These are phyloP conservation scores for Macrotis lagotis DNA, from an alignment of 2,113 vertebrate genomes.

Conservation along the genomic window DNA sequence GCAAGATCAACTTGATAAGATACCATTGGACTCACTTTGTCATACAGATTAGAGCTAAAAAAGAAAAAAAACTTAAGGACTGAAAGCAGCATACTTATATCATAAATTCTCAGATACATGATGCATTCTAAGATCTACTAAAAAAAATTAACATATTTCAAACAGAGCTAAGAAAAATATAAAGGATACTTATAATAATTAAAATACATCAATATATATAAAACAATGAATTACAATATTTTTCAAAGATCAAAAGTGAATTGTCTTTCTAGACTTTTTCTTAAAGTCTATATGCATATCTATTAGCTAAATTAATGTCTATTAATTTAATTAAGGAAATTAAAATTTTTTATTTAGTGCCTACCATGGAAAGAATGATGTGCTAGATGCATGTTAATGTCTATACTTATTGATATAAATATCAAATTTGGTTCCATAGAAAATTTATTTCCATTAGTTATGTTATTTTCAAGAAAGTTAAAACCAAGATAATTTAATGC, in stretches of 20 bases:
- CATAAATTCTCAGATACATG: slow-evolving; percentile 17
- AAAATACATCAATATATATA: slow-evolving; percentile 14
- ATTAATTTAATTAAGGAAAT: slow-evolving; percentile 35
- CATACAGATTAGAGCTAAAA: slow-evolving; percentile 94
- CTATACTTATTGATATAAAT: not conserved
- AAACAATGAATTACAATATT: slow-evolving; percentile 33
- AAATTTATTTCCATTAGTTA: not conserved
- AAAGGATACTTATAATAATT: not conserved
- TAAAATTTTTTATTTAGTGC: not conserved
- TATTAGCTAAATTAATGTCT: too few species aligned
- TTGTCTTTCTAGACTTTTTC: slow-evolving; percentile 20
- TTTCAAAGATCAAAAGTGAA: not conserved
- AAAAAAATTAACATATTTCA: slow-evolving; percentile 8
- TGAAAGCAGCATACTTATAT: not conserved
- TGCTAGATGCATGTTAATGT: not conserved
- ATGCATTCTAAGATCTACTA: not conserved
- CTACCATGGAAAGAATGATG: not conserved
- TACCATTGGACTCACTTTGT: slow-evolving; percentile 89
- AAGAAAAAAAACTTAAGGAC: slow-evolving; percentile 43
- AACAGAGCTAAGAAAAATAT: slow-evolving; percentile 8
- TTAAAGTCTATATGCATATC: not conserved
- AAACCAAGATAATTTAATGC: not conserved
- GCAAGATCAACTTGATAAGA: slow-evolving; percentile 90
- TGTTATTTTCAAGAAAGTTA: slow-evolving; percentile 12
- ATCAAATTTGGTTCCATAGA: not conserved